Conservation (phyloP, 2,113 vertebrate genomes). For the Sorex fumeus region DNA sequence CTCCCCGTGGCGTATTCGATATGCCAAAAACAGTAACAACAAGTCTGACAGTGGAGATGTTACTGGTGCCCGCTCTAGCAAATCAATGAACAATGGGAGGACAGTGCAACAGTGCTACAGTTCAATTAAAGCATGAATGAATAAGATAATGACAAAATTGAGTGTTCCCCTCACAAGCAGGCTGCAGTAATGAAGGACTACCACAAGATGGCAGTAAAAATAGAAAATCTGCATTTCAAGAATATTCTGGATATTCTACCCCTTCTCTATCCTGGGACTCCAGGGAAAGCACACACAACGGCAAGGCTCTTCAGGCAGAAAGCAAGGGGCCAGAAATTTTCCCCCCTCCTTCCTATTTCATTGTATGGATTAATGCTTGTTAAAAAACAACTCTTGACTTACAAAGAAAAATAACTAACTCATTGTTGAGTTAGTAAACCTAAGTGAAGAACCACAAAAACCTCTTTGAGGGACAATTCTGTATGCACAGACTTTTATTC, state of each 20-base stretch:
- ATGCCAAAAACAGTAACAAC: too few relatives aligned
- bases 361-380: neutral
- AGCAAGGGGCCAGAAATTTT: neutral
- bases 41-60: too few relatives aligned
- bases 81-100: too few relatives aligned
- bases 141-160: neutral
- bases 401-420: neutral
- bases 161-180: neutral
- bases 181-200: neutral
- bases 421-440: neutral
- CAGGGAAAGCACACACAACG: slow-evolving; percentile 10
- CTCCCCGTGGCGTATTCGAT: too few relatives aligned
- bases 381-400: neutral
- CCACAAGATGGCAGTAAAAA: slow-evolving; percentile 79
- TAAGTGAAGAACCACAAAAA: neutral
- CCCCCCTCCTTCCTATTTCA: neutral
- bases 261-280: neutral
- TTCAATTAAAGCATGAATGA: neutral
- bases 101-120: too few relatives aligned
- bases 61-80: too few relatives aligned
- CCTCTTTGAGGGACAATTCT: neutral
- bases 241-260: slow-evolving; percentile 57
- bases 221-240: slow-evolving; percentile 41
- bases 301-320: slow-evolving; percentile 4
- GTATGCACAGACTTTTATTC: neutral